Conservation (phyloP, 2,797 vertebrate genomes). For the Vespertilio murinus region DNA sequence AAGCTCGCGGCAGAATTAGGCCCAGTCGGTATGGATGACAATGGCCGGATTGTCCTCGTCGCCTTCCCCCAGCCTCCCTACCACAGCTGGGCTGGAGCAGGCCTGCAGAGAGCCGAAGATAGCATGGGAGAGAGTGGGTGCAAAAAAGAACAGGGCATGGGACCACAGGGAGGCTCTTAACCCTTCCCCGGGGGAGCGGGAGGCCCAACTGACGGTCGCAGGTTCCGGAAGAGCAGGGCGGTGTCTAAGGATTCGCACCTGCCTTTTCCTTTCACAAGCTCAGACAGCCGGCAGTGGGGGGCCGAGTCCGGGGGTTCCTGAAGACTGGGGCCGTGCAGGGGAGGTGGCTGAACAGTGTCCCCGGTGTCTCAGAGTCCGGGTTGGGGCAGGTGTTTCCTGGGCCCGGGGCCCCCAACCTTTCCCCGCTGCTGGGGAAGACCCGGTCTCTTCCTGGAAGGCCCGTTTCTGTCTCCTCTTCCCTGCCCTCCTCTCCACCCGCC, state of each 20-base stretch:
- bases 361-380: background rate
- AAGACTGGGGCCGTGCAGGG: background rate
- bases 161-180: background rate
- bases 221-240: background rate
- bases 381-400: background rate
- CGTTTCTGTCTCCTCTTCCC: background rate
- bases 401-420: background rate
- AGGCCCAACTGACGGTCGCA: background rate
- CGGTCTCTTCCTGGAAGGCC: background rate
- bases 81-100: slow-evolving; percentile 38
- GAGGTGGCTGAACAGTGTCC: background rate
- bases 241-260: background rate
- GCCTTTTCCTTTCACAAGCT: background rate
- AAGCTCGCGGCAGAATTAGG: background rate
- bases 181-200: background rate
- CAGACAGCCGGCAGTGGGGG: background rate
- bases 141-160: background rate
- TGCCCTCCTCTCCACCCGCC: background rate
- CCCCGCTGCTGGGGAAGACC: background rate
- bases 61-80: background rate
- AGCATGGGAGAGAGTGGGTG: background rate
- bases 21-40: slow-evolving; percentile 27
- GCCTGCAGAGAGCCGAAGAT: background rate
- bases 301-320: background rate
- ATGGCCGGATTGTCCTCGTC: slow-evolving; percentile 19